These are phyloP conservation scores for Hirtodrosophila confusa DNA, from an alignment of 2,888 invertebrate species.

Conservation along the genomic window DNA sequence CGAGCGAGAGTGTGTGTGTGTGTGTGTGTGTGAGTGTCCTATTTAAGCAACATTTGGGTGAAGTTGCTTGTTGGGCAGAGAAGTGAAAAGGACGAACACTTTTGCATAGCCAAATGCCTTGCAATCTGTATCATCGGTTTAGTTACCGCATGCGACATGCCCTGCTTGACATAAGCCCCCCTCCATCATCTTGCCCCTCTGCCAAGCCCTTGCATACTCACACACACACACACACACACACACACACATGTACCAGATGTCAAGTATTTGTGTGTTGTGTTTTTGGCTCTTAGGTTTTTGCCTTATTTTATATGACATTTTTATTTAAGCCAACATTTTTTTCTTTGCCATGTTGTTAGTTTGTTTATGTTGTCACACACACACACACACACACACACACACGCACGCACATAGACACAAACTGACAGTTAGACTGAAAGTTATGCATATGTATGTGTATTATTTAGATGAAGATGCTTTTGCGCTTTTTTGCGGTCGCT, in stretches of 20 bases:
- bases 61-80: neutral
- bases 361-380: conserved; percentile 28
- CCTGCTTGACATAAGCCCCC: conserved; percentile 17
- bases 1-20: conserved; percentile 3
- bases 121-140: conserved; percentile 47
- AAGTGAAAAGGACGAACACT: conserved; percentile 27
- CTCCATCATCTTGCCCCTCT: neutral
- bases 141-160: conserved; percentile 24
- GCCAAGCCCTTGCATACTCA: no score
- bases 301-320: conserved; percentile 62
- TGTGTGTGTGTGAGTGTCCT: conserved; percentile 47
- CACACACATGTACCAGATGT: conserved; percentile 16
- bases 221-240: conserved; percentile 3
- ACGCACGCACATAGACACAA: neutral
- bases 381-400: conserved; percentile 3
- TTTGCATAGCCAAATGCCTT: conserved; percentile 70
- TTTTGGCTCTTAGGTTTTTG: conserved; percentile 37
- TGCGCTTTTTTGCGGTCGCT: conserved; percentile 79
- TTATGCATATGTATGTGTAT: conserved; percentile 52
- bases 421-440: conserved; percentile 19
- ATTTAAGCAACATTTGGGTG: conserved; percentile 50
- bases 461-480: conserved; percentile 66
- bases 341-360: conserved; percentile 41
- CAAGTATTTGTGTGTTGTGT: conserved; percentile 13
- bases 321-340: conserved; percentile 50